Conservation (phyloP, 2,113 vertebrate species). For the Pogonocichla stellata region DNA sequence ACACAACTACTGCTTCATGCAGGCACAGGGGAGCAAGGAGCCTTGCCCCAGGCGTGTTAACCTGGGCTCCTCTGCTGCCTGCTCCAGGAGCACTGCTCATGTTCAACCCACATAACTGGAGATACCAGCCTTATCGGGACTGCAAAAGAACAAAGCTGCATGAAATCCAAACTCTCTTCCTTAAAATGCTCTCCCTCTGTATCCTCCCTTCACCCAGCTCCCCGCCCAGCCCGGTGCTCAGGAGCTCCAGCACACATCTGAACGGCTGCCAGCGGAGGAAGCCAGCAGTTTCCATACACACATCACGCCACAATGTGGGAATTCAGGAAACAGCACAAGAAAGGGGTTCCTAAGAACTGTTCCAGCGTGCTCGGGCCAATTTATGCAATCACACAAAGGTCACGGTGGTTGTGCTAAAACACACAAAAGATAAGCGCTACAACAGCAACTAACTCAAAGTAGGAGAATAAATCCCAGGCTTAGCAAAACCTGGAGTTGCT, state of each 20-base stretch:
- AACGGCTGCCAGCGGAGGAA: conserved; percentile 55
- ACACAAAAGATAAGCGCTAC: background rate
- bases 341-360: conserved; percentile 36
- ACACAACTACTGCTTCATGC: background rate
- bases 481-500: background rate
- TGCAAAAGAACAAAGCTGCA: conserved; percentile 39
- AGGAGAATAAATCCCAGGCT: background rate
- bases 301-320: conserved; percentile 66
- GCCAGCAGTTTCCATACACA: conserved; percentile 58
- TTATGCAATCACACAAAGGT: conserved; percentile 59
- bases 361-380: conserved; percentile 9
- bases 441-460: background rate
- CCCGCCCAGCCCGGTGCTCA: background rate
- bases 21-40: background rate
- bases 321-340: conserved; percentile 69
- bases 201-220: background rate
- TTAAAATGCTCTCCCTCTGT: background rate
- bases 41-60: background rate
- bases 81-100: background rate
- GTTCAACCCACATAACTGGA: background rate
- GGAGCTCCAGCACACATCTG: conserved; percentile 14
- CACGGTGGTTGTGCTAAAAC: conserved; percentile 13
- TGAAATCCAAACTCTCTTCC: background rate
- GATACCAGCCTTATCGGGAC: background rate
- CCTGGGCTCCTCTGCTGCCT: background rate